Conservation (phyloP, 2,888 invertebrate genomes). For the Harmothoe impar region DNA sequence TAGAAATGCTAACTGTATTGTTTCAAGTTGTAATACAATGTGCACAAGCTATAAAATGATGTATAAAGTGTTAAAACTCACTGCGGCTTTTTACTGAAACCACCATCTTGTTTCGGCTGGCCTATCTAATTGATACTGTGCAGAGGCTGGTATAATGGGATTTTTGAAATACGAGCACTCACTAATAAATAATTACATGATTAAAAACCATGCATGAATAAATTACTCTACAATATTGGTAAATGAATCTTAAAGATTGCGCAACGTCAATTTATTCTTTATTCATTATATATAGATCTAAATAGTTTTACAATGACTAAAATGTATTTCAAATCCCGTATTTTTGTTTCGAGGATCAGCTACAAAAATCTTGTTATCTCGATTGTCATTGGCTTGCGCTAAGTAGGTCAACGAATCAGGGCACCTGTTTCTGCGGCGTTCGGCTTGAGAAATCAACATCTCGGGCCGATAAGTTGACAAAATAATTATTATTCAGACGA, state of each 20-base stretch:
- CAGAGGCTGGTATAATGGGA: not conserved
- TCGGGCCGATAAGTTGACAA: not conserved
- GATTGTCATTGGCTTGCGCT: not conserved
- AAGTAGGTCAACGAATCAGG: not conserved
- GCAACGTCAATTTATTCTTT: too few relatives aligned
- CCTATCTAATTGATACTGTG: not conserved
- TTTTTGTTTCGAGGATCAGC: not conserved
- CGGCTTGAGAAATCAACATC: conserved; percentile 35
- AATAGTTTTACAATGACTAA: too few relatives aligned
- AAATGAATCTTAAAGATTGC: too few relatives aligned
- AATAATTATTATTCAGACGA: conserved; percentile 44
- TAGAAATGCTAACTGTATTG: too few relatives aligned
- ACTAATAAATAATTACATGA: too few relatives aligned
- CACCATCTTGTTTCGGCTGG: conserved; percentile 30
- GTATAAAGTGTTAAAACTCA: not conserved
- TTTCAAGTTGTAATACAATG: too few relatives aligned
- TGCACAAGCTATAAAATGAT: too few relatives aligned
- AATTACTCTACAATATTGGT: too few relatives aligned
- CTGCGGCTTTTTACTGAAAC: not conserved
- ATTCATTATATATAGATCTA: too few relatives aligned
- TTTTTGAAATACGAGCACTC: not conserved
- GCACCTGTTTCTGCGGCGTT: not conserved
- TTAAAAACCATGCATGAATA: too few relatives aligned
- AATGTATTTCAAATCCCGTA: not conserved
- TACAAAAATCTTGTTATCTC: not conserved